Base-by-base conservation (phyloP, 2,888 invertebrate species). In the Torymus texanus region DNA sequence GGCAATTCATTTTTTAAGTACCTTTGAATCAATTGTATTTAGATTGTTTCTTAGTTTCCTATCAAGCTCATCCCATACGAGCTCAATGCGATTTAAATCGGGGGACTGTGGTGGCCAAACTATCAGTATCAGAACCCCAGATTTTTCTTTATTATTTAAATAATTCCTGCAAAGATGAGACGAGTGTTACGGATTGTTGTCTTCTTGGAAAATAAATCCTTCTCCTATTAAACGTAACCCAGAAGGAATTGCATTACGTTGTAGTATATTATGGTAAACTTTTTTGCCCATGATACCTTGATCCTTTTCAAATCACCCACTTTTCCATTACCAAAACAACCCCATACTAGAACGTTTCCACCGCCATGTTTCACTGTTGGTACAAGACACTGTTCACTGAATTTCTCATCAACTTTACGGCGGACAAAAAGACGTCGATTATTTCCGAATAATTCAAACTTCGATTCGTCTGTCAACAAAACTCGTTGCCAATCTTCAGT, bases 301-400 rank as follows among this genome's bases (percentile, higher is more conserved):
- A n/a, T n/a, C n/a, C n/a, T n/a, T n/a, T n/a, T n/a, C 58, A 58
- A 58, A 58, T 58, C 58, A 14, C 58, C 58, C 58, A 58, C 58
- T 58, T 58, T n/a, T n/a, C n/a, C n/a, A n/a, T n/a, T n/a, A n/a
- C n/a, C n/a, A n/a, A n/a, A n/a, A 5, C n/a, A 4, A 10, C n/a
- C n/a, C n/a, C n/a, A n/a, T n/a, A 58, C 58, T n/a, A 58, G n/a
- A 58, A 58, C 58, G 16, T 14, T n/a, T n/a, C 58, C 16, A n/a
- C 58, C 58, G 5, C 58, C 58, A 58, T 58, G 58, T 58, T 14
- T 58, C n/a, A 58, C 58, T 58, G 58, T 58, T 14, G 58, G 58
- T 11, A 11, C 16, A 14, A 58, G 16, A 58, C 16, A 14, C 5
- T 58, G 8, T 58, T 58, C 58, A 14, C 5, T 14, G 16, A 14